These are phyloP conservation scores for Schizothorax lantsangensis DNA, from an alignment of 2,797 vertebrate genomes.

Conservation along the genomic window DNA sequence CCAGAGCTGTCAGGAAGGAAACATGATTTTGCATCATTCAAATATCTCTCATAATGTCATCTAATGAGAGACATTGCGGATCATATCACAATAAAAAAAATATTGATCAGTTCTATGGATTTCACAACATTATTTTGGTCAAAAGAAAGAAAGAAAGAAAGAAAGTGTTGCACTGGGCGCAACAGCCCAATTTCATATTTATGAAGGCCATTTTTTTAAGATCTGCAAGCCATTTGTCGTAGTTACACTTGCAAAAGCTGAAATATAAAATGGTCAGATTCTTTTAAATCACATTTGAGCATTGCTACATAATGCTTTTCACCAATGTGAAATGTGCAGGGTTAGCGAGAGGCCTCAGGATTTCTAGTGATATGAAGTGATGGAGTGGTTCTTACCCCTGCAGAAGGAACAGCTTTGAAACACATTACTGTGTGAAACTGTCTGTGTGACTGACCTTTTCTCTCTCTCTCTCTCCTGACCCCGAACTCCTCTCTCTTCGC, in stretches of 20 bases:
- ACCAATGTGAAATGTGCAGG: conserved; percentile 28
- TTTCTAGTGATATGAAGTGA: conserved; percentile 51
- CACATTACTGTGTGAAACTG: conserved; percentile 74
- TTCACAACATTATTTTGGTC: neutral
- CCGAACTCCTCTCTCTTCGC: conserved; percentile 68
- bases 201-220: conserved; percentile 27
- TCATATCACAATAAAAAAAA: neutral
- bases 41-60: neutral
- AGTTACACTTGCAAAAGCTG: conserved; percentile 16
- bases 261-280: conserved; percentile 27
- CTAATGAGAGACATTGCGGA: neutral
- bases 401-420: conserved; percentile 76
- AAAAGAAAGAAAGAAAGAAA: conserved; percentile 16
- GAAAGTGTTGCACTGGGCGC: neutral
- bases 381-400: conserved; percentile 46
- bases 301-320: conserved; percentile 6
- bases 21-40: neutral
- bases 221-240: conserved; percentile 25
- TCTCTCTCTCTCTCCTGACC: conserved; percentile 70
- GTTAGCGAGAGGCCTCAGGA: conserved; percentile 32
- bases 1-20: conserved; percentile 46
- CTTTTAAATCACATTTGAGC: conserved; percentile 42
- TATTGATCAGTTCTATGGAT: neutral
- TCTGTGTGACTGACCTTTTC: conserved; percentile 71
- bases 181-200: conserved; percentile 11